phyloP scores from a whole-genome alignment of 2,113 vertebrate species.

The Zosterops pallidus region DNA sequence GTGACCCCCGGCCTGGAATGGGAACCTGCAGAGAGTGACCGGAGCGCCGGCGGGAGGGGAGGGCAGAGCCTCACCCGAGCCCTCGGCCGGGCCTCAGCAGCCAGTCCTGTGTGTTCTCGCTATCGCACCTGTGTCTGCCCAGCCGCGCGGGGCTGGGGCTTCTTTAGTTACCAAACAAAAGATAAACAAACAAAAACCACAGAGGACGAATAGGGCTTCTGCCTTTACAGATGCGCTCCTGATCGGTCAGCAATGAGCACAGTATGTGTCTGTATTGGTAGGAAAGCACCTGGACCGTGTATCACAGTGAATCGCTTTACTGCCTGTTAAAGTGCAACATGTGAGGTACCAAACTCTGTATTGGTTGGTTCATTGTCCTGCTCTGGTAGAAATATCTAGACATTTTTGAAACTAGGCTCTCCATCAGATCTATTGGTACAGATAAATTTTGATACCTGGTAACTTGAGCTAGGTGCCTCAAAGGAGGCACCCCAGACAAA shows the following conservation, averaged over 20 bases:
- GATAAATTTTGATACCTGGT: background rate
- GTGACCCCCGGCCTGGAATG: background rate
- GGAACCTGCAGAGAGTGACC: background rate
- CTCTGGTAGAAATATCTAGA: background rate
- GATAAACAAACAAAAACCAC: background rate
- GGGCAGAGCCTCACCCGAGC: background rate
- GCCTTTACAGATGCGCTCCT: fast-evolving
- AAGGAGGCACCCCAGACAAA: background rate
- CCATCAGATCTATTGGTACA: background rate
- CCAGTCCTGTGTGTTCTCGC: background rate
- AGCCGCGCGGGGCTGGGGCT: background rate
- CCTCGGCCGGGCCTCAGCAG: fast-evolving
- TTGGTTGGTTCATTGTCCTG: background rate
- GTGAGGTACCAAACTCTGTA: background rate
- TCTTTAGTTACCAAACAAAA: background rate
- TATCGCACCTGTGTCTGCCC: background rate
- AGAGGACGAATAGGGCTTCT: background rate
- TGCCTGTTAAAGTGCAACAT: background rate
- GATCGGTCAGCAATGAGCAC: fast-evolving
- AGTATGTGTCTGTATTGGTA: background rate
- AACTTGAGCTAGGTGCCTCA: background rate
- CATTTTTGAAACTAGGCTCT: background rate
- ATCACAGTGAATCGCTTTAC: too few relatives aligned
- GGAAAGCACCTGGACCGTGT: background rate
- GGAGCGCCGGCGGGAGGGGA: background rate